A percentile compares a stretch with the other conserved stretches of the same genome.
These are phyloP conservation scores for Lynx canadensis DNA, from an alignment of 2,113 vertebrate genomes.

Conservation along the genomic window DNA sequence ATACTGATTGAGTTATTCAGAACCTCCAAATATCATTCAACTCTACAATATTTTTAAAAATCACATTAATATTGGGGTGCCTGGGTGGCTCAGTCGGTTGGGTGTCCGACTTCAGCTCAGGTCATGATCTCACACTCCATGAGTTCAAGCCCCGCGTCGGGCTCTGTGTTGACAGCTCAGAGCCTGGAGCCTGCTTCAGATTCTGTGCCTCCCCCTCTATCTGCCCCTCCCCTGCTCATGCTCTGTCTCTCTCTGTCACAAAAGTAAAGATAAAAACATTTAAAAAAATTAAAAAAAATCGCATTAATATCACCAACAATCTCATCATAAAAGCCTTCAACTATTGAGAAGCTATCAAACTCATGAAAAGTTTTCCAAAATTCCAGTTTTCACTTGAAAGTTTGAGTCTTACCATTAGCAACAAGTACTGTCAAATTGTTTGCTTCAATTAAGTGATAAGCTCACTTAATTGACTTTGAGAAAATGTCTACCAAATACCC, in stretches of 20 bases:
- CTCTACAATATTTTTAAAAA: neutral
- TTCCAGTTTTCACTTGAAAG: neutral
- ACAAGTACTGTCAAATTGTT: neutral
- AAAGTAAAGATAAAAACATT: no score
- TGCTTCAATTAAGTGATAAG: neutral
- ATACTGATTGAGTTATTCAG: neutral
- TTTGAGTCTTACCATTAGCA: neutral
- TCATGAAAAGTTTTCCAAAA: neutral
- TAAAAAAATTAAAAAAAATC: neutral
- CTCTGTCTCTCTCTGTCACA: no score
- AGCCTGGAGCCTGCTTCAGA: no score
- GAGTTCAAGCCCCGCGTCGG: rapidly evolving
- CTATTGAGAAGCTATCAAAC: neutral
- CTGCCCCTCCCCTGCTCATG: no score
- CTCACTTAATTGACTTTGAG: neutral
- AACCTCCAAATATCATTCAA: neutral
- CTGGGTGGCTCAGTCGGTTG: no score
- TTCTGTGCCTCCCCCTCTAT: no score
- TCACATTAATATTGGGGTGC: neutral
- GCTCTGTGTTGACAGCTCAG: no score
- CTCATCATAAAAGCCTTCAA: neutral
- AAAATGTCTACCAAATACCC: neutral
- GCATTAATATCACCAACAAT: neutral
- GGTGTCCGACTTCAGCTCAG: no score
- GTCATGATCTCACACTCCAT: no score